A percentile compares a stretch with the other conserved stretches of the same genome.
phyloP scores from a whole-genome alignment of 2,888 invertebrate genomes.

The Brachycybe producta region DNA sequence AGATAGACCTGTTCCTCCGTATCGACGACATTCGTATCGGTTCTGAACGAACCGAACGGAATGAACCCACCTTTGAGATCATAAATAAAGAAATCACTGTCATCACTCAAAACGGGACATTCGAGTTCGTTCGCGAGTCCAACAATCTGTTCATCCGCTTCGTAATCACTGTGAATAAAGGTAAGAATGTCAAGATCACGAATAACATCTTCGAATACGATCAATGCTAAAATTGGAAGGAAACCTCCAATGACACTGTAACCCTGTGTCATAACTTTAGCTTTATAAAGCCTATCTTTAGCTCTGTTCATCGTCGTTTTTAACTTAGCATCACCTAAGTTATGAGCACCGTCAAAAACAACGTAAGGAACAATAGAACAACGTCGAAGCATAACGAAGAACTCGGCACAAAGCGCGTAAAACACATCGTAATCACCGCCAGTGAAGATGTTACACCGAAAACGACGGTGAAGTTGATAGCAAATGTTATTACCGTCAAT shows the following conservation, averaged over 20 bases:
- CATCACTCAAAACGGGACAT: conserved; percentile 80
- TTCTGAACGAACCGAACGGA: conserved; percentile 42
- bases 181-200: conserved; percentile 46
- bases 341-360: conserved; percentile 54
- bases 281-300: conserved; percentile 22
- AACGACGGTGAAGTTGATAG: conserved; percentile 23
- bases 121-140: conserved; percentile 58
- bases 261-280: conserved; percentile 31
- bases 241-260: conserved; percentile 40
- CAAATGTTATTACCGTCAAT: conserved; percentile 69
- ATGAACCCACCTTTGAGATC: conserved; percentile 58
- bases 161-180: conserved; percentile 63
- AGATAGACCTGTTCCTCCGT: conserved; percentile 31
- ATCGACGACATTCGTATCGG: not conserved
- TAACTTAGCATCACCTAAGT: conserved; percentile 50
- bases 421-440: conserved; percentile 76
- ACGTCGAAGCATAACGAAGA: conserved; percentile 53
- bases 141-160: conserved; percentile 81
- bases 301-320: conserved; percentile 41
- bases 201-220: conserved; percentile 59
- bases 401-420: conserved; percentile 48
- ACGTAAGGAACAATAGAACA: conserved; percentile 61
- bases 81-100: conserved; percentile 88
- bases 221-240: conserved; percentile 61
- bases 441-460: conserved; percentile 48